Conservation (phyloP, 2,113 vertebrate species). For the Saguinus midas region DNA sequence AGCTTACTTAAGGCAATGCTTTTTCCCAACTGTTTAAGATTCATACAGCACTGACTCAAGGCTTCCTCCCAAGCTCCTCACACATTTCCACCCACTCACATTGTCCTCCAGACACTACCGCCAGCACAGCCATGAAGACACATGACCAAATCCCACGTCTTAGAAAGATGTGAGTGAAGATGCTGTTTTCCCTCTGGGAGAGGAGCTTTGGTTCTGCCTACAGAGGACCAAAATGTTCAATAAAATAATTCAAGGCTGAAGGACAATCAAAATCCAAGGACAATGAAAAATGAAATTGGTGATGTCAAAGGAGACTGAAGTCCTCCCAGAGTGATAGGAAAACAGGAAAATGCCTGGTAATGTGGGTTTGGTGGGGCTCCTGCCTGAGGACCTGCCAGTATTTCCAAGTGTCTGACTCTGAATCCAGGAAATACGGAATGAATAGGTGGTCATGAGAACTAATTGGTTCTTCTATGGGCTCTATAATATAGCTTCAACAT, state of each 20-base stretch:
- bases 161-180: rapidly evolving
- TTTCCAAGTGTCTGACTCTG: not conserved
- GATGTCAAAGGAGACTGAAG: not conserved
- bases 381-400: no score
- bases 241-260: not conserved
- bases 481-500: not conserved
- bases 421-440: not conserved
- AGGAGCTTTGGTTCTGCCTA: not conserved
- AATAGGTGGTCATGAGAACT: not conserved
- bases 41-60: not conserved
- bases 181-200: not conserved
- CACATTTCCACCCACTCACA: rapidly evolving
- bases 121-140: not conserved
- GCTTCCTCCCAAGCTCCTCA: not conserved
- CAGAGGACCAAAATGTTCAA: rapidly evolving
- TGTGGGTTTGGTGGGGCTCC: rapidly evolving
- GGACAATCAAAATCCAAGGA: no score
- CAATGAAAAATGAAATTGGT: rapidly evolving
- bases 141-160: rapidly evolving
- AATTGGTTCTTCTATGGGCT: not conserved
- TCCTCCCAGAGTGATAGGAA: not conserved
- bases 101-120: rapidly evolving
- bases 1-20: slow-evolving; percentile 28
- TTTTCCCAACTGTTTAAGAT: slow-evolving; percentile 42
- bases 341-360: not conserved